Base-by-base conservation (phyloP, 2,113 vertebrate species). In the Polypterus senegalus region DNA sequence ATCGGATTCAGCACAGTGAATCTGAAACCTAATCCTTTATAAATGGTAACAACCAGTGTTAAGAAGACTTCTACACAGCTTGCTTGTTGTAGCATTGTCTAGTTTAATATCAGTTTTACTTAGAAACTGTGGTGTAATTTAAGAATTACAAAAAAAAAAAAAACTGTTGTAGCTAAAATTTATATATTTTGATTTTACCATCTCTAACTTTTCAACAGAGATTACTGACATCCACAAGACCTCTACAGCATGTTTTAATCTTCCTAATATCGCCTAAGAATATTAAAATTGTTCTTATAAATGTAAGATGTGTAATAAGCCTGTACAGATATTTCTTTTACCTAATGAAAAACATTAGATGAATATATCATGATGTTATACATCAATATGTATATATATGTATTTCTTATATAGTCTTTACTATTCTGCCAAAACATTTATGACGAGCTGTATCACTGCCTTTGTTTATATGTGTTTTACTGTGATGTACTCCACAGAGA, bases 371-470 rank as follows among this genome's bases (percentile, higher is more conserved):
- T 90, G 89, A 91, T 92, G 90, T 94, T 87, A 89, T 91, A 91
- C 89, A 92, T 93, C 89, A 81, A 83, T 87, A 77, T 87, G 83
- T 87, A 87, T 89, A 27, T 27, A 87, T 85, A 84, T 85, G 81
- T 88, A 84, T 84, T 88, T 85, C 86, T 53, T 83, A 78, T 76
- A 77, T 81, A 84, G 78, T 83, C 78, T 79, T 84, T 81, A 86
- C 82, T 84, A 82, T 87, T 86, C 86, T 85, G 81, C 84, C 81
- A 80, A 83, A 88, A 85, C 82, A 83, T 84, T 80, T 86, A 89
- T 86, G 81, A 85, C 76, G 80, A 92, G 92, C 93, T 91, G 83
- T 88, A 82, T 90, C 92, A 93, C 91, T 94, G 92, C 92, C 92
- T 85, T 83, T 85, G 82, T 89, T 84, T 85, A 82, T 83, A 80